A percentile compares a stretch with the other conserved stretches of the same genome.
Evolutionary conservation across 2,888 invertebrate species (phyloP).

Genomic region (Scaptomyza polygonia): DNA sequence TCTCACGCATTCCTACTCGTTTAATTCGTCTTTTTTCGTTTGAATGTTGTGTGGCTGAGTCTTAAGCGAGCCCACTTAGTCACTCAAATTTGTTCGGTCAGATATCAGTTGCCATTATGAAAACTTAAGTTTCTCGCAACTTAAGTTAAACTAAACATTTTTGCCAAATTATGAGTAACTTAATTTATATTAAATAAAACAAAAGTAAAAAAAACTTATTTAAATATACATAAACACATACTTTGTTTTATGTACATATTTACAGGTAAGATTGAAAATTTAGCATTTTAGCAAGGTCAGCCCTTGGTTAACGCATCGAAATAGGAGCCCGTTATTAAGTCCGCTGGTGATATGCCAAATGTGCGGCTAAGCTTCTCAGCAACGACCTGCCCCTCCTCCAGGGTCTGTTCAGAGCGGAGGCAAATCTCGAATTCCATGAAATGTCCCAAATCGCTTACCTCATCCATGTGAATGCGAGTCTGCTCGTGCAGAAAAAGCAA

Average conservation of each 20-base stretch:
- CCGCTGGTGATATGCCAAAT: slow-evolving; percentile 84
- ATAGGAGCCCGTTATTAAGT: slow-evolving; percentile 86
- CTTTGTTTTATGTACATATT: background rate
- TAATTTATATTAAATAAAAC: too few species aligned
- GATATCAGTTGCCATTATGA: too few species aligned
- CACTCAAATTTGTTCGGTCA: too few species aligned
- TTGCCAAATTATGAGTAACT: too few species aligned
- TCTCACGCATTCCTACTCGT: too few species aligned
- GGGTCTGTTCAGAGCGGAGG: slow-evolving; percentile 85
- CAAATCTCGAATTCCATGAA: slow-evolving; percentile 89
- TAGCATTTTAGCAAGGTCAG: background rate
- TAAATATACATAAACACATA: background rate
- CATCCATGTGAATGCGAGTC: slow-evolving; percentile 94
- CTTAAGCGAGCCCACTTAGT: too few species aligned
- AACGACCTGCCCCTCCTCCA: slow-evolving; percentile 86
- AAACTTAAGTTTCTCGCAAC: too few species aligned
- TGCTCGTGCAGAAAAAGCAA: slow-evolving; percentile 90
- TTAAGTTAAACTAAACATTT: too few species aligned
- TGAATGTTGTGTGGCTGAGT: too few species aligned
- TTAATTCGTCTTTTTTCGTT: too few species aligned
- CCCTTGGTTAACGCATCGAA: slow-evolving; percentile 84
- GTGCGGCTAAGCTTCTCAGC: slow-evolving; percentile 86
- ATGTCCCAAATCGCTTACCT: slow-evolving; percentile 88
- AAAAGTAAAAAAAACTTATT: background rate
- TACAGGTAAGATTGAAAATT: background rate